Percentiles rank a stretch among this genome's conserved stretches.
phyloP scores from a whole-genome alignment of 2,797 vertebrate genomes.

The Selene dorsalis region DNA sequence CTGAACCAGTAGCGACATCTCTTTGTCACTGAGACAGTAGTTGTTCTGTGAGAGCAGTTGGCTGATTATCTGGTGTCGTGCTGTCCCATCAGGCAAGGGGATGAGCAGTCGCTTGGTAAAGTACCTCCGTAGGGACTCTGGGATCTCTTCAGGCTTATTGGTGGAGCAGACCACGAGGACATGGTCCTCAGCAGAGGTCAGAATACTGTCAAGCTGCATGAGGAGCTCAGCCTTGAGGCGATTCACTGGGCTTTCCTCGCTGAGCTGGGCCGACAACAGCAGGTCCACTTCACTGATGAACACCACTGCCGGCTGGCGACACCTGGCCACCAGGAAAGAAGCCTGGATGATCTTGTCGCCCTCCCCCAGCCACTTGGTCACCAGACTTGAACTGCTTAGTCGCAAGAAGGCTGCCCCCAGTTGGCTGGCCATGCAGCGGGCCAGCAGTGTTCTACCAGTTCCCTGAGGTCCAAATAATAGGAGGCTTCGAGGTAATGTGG shows the following conservation, averaged over 20 bases:
- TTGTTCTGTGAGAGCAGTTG: conserved; percentile 99
- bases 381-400: conserved; percentile 92
- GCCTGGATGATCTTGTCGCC: conserved; percentile 97
- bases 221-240: conserved; percentile 97
- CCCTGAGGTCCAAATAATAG: conserved; percentile 99
- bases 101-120: conserved; percentile 98
- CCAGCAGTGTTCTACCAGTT: conserved; percentile 96
- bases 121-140: conserved; percentile 97
- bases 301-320: conserved; percentile 96
- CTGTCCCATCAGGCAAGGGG: conserved; percentile 95
- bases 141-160: conserved; percentile 98
- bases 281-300: conserved; percentile 98
- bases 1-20: conserved; percentile 97
- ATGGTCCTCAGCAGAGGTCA: conserved; percentile 96
- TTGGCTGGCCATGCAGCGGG: conserved; percentile 96
- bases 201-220: conserved; percentile 95
- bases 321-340: conserved; percentile 95
- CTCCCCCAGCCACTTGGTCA: conserved; percentile 96
- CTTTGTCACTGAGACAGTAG: conserved; percentile 99
- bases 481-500: conserved; percentile 95
- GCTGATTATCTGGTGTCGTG: conserved; percentile 99
- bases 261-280: conserved; percentile 92
- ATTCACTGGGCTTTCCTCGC: conserved; percentile 94
- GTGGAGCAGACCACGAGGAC: conserved; percentile 98
- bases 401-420: conserved; percentile 95